Conservation (phyloP, 92 coral and sea anemone species). For the Epizoanthus rinbou region DNA sequence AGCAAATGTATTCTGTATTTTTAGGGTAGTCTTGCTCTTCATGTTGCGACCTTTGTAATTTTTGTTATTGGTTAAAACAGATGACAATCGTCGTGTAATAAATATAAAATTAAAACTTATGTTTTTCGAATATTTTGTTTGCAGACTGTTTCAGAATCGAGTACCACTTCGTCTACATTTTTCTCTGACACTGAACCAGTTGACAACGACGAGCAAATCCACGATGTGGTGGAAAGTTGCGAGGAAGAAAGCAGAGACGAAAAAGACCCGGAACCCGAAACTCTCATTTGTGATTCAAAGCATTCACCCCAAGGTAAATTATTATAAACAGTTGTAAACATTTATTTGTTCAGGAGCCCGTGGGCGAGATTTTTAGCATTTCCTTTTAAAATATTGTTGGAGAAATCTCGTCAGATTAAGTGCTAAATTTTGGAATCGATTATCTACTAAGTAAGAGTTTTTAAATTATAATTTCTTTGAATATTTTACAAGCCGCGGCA, state of each 20-base stretch:
- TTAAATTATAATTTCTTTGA: neutral
- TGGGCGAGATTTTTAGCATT: conserved; percentile 33
- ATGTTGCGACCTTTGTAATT: conserved; percentile 1
- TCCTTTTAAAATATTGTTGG: neutral
- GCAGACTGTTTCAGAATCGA: conserved; percentile 81
- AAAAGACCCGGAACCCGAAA: conserved; percentile 34
- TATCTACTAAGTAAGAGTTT: too few relatives aligned
- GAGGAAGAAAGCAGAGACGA: conserved; percentile 37
- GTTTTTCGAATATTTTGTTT: conserved; percentile 39
- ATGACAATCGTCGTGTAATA: conserved; percentile 25
- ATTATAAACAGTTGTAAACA: neutral
- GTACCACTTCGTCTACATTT: conserved; percentile 79
- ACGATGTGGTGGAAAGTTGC: neutral
- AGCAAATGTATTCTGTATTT: neutral
- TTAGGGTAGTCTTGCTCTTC: neutral
- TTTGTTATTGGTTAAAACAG: conserved; percentile 16
- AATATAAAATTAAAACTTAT: conserved; percentile 26
- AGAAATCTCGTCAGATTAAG: neutral
- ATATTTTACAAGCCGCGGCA: neutral
- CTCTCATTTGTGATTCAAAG: conserved; percentile 40
- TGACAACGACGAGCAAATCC: conserved; percentile 50
- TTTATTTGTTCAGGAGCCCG: conserved; percentile 29
- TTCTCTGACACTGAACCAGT: conserved; percentile 56
- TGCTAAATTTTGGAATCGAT: neutral
- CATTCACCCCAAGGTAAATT: conserved; percentile 64